Evolutionary conservation across 1,140 invertebrate species (phyloP).

Genomic region (Phenacoccus solenopsis): DNA sequence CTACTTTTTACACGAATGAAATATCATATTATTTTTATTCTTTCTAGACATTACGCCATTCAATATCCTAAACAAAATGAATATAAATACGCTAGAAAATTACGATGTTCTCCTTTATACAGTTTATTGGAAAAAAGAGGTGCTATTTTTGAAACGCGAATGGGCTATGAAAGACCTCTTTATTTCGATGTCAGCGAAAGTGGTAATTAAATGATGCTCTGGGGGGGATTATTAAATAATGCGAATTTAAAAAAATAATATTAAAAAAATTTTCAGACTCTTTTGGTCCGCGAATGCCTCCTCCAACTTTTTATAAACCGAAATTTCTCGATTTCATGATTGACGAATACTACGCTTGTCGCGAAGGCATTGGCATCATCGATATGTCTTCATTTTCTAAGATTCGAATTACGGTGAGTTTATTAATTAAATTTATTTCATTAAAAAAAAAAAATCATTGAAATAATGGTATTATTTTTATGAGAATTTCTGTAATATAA

Average conservation of each 20-base stretch:
- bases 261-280: not conserved
- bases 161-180: constrained; percentile 70
- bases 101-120: constrained; percentile 65
- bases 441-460: not conserved
- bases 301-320: constrained; percentile 55
- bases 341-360: constrained; percentile 63
- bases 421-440: not conserved
- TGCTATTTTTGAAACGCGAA: constrained; percentile 68
- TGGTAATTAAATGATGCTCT: not conserved
- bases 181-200: constrained; percentile 43
- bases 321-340: constrained; percentile 59
- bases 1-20: constrained; percentile 22
- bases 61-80: constrained; percentile 50
- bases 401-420: constrained; percentile 55
- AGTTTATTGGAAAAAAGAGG: constrained; percentile 58
- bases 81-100: constrained; percentile 52
- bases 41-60: constrained; percentile 42
- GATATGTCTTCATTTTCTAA: constrained; percentile 81
- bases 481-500: not conserved
- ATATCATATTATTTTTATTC: not conserved
- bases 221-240: not conserved
- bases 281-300: constrained; percentile 34
- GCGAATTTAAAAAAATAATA: constrained; percentile 27
- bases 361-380: constrained; percentile 63
- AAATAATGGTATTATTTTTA: not conserved